phyloP scores from a whole-genome alignment of 2,888 invertebrate genomes.

The Scaeva pyrastri region DNA sequence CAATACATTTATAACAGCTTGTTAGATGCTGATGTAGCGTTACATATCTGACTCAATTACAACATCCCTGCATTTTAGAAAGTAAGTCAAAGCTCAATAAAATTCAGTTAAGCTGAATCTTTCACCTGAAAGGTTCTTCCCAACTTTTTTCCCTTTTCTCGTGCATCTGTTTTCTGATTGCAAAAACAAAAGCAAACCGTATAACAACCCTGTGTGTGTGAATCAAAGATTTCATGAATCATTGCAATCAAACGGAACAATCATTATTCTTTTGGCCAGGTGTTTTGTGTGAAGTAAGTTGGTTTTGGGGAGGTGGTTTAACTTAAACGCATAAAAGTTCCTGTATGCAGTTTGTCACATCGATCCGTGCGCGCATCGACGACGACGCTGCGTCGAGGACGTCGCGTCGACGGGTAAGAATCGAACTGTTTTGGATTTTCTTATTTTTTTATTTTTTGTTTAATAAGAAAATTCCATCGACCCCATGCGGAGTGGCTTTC shows the following conservation, averaged over 20 bases:
- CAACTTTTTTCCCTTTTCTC: no score
- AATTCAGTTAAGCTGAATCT: no score
- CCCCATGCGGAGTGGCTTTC: slow-evolving; percentile 69
- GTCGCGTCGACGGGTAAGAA: slow-evolving; percentile 15
- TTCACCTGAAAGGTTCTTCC: no score
- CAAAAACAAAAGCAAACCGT: background rate
- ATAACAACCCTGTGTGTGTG: slow-evolving; percentile 22
- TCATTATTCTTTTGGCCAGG: slow-evolving; percentile 52
- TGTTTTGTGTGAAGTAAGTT: slow-evolving; percentile 43
- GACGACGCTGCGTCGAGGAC: background rate
- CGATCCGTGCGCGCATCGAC: slow-evolving; percentile 18
- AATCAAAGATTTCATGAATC: slow-evolving; percentile 68
- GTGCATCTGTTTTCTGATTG: no score
- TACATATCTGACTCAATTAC: background rate
- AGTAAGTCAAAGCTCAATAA: no score
- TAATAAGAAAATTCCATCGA: slow-evolving; percentile 53
- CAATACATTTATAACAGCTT: no score
- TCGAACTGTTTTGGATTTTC: slow-evolving; percentile 13
- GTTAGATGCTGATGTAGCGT: no score
- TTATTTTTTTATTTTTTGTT: background rate
- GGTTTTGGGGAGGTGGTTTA: slow-evolving; percentile 39
- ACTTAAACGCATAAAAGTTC: slow-evolving; percentile 52
- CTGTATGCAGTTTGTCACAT: slow-evolving; percentile 61
- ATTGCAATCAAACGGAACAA: slow-evolving; percentile 62
- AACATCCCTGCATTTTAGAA: background rate